A percentile compares a stretch with the other conserved stretches of the same genome.
Evolutionary conservation across 2,797 vertebrate genomes (phyloP).

Genomic region (Chromobotia macracanthus): DNA sequence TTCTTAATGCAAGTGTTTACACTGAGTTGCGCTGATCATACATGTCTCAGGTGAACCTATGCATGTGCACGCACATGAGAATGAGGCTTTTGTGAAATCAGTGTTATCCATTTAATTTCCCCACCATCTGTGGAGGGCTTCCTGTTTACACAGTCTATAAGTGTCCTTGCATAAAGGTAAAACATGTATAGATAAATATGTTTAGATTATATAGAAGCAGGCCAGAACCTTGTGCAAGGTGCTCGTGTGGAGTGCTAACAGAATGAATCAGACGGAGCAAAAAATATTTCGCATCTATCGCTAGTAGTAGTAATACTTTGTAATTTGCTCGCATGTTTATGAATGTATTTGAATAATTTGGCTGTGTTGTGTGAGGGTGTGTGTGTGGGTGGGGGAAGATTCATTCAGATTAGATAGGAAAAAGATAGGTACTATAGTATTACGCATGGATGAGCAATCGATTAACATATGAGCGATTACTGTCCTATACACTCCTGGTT

Average conservation of each 20-base stretch:
- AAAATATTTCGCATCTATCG: not conserved
- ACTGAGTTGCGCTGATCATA: too few relatives aligned
- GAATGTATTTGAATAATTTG: conserved; percentile 1
- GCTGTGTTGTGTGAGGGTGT: not conserved
- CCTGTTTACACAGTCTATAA: not conserved
- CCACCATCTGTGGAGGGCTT: not conserved
- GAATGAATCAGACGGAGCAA: not conserved
- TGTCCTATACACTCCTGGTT: not conserved
- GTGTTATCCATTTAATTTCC: not conserved
- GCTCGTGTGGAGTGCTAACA: not conserved
- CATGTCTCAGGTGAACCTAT: not conserved
- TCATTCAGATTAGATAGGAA: not conserved
- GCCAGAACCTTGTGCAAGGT: not conserved
- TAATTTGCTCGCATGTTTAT: not conserved
- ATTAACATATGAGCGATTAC: not conserved
- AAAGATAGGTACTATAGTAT: not conserved
- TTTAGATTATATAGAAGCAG: not conserved
- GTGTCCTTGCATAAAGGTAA: not conserved
- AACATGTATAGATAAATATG: not conserved
- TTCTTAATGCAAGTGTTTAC: too few relatives aligned
- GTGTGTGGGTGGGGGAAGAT: not conserved
- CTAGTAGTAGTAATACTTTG: not conserved
- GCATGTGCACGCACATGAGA: not conserved
- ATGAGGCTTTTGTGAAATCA: not conserved
- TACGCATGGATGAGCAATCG: not conserved